Percentiles rank a stretch among this genome's conserved stretches.
These are phyloP conservation scores for Danaus plexippus DNA, from an alignment of 1,140 invertebrate genomes.

Conservation along the genomic window DNA sequence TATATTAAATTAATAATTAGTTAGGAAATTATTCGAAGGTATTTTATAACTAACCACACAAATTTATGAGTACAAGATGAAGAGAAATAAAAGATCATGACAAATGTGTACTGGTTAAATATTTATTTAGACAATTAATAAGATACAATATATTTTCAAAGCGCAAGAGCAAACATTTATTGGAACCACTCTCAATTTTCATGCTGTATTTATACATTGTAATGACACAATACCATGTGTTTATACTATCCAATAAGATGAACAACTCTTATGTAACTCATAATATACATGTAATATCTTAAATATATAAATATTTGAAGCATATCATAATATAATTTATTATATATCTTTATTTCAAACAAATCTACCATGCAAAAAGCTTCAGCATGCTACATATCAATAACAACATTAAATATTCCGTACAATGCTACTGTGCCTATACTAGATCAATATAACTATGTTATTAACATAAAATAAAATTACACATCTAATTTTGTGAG, in stretches of 20 bases:
- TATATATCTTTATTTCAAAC: conserved; percentile 42
- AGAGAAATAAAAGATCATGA: conserved; percentile 28
- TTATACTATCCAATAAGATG: conserved; percentile 33
- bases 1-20: no score
- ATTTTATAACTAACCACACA: no score
- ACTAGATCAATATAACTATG: conserved; percentile 40
- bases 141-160: conserved; percentile 58
- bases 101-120: conserved; percentile 62
- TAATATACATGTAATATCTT: conserved; percentile 57
- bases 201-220: conserved; percentile 34
- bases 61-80: no score
- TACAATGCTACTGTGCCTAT: conserved; percentile 45
- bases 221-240: no score
- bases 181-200: conserved; percentile 43
- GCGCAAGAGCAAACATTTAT: conserved; percentile 59
- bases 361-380: conserved; percentile 62
- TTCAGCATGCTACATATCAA: conserved; percentile 52
- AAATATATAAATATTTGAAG: conserved; percentile 32
- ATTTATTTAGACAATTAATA: conserved; percentile 61
- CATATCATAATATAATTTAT: conserved; percentile 35
- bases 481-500: conserved; percentile 48
- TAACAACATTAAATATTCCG: conserved; percentile 55
- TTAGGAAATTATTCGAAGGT: no score
- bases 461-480: conserved; percentile 34
- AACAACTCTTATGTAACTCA: conserved; percentile 39